Evolutionary conservation across 2,888 invertebrate genomes (phyloP), one percentile per base, ranked within the genome.

Genomic region (Sericinus montela): DNA sequence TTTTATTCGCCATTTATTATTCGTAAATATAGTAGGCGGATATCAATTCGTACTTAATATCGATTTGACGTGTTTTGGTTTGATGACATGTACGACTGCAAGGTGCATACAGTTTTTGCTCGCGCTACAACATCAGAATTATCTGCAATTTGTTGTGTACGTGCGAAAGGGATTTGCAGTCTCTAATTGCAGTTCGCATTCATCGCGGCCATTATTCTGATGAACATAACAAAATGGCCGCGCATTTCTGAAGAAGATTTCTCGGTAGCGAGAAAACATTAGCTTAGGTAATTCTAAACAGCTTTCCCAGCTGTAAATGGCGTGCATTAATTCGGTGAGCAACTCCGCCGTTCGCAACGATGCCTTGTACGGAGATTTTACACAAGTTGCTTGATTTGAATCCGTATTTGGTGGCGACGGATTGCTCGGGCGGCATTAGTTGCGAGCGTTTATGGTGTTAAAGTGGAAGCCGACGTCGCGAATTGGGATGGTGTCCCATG

Each of bases 81-180:
- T 2, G 4, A 25, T 6, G 25, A 25, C 25, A 8, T 58, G 55
- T 55, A 54, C 8, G 55, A 3, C 56, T 41, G 32, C 45, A 58
- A 51, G 49, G 45, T 23, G 43, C 29, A 34, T 46, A 34, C 47
- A 54, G 54, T 64, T 63, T 60, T 62, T 62, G 59, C 57, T 59
- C 54, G 60, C 51, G 51, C 30, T 49, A 51, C 34, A 48, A 45
- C 47, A 46, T 63, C 64, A 55, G n/a, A n/a, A 65, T 67, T 67
- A 70, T 67, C 67, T 59, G 81, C 79, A 86, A 87, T 87, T 86
- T 85, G 74, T 75, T n/a, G 60, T 72, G 80, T 83, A 86, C 84
- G 86, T 84, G 86, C 78, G 75, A 81, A 78, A 63, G 72, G 67
- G 73, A 72, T 75, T 79, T 73, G 76, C 77, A 70, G 75, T 60